Evolutionary conservation across 1,140 invertebrate genomes (phyloP).

Genomic region (Galleria mellonella): DNA sequence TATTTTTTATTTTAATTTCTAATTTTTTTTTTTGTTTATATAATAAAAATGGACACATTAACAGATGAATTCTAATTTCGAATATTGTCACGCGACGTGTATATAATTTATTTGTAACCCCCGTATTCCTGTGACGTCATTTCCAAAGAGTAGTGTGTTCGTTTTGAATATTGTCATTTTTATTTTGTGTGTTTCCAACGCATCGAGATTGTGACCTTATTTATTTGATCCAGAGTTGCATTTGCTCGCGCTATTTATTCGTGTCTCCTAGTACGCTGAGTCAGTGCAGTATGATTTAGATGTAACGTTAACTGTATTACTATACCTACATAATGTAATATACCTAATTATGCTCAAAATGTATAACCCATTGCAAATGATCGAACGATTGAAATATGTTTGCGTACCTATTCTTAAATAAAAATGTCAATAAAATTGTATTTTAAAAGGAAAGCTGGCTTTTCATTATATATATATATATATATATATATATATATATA

Average conservation of each 20-base stretch:
- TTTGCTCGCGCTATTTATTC: constrained; percentile 42
- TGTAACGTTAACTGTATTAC: constrained; percentile 19
- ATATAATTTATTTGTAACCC: constrained; percentile 29
- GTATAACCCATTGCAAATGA: constrained; percentile 41
- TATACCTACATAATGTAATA: constrained; percentile 2
- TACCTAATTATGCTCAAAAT: constrained; percentile 58
- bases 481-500: too few species aligned
- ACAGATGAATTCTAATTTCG: not conserved
- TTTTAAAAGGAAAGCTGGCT: constrained; percentile 49
- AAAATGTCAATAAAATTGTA: constrained; percentile 73
- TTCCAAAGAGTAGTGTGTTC: constrained; percentile 71
- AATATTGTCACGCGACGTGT: constrained; percentile 18
- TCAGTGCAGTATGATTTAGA: constrained; percentile 17
- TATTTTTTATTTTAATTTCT: constrained; percentile 7
- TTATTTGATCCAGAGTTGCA: constrained; percentile 67
- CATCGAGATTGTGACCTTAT: constrained; percentile 59
- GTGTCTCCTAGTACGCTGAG: constrained; percentile 1
- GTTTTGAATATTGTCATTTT: constrained; percentile 50
- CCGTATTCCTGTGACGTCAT: constrained; percentile 37
- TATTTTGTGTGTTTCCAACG: constrained; percentile 39
- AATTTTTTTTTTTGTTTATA: constrained; percentile 7
- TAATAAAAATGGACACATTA: constrained; percentile 30
- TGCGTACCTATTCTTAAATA: constrained; percentile 67
- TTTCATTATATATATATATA: constrained; percentile 4
- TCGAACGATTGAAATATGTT: constrained; percentile 63